Conservation (phyloP, 1,140 invertebrate genomes). For the Ceratosolen fusciceps region DNA sequence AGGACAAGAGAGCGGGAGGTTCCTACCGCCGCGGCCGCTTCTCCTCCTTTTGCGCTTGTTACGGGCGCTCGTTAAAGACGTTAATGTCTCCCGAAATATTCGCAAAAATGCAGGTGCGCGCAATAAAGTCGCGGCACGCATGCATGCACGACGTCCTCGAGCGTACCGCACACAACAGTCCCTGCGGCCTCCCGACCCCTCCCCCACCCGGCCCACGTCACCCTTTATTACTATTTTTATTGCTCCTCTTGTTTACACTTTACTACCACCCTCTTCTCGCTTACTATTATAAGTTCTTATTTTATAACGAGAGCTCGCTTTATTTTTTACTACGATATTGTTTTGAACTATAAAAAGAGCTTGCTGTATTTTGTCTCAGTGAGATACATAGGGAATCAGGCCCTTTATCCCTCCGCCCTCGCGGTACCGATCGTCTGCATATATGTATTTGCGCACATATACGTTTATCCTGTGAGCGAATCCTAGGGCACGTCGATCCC, state of each 20-base stretch:
- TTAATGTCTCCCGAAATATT: slow-evolving; percentile 69
- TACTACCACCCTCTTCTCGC: slow-evolving; percentile 48
- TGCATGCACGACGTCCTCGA: slow-evolving; percentile 51
- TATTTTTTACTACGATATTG: slow-evolving; percentile 17
- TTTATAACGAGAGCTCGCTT: slow-evolving; percentile 35
- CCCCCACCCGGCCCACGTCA: slow-evolving; percentile 17
- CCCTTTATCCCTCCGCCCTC: too few species aligned
- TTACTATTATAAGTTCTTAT: slow-evolving; percentile 25
- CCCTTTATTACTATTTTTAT: slow-evolving; percentile 49
- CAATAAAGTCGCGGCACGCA: slow-evolving; percentile 54
- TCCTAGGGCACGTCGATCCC: too few species aligned
- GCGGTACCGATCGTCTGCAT: too few species aligned
- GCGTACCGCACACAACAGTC: slow-evolving; percentile 57
- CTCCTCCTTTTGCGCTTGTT: slow-evolving; percentile 65
- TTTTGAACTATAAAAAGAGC: neutral
- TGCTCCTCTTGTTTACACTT: slow-evolving; percentile 49
- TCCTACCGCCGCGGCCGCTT: slow-evolving; percentile 20
- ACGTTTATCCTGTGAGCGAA: too few species aligned
- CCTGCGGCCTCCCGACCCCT: too few species aligned
- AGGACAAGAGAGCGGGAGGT: slow-evolving; percentile 44
- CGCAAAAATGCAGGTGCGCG: slow-evolving; percentile 69
- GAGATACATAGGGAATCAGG: too few species aligned
- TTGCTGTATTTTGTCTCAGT: neutral
- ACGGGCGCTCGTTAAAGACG: slow-evolving; percentile 67
- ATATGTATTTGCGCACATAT: too few species aligned